Evolutionary conservation across 1,140 invertebrate genomes (phyloP).

Genomic region (Eriosoma lanigerum): DNA sequence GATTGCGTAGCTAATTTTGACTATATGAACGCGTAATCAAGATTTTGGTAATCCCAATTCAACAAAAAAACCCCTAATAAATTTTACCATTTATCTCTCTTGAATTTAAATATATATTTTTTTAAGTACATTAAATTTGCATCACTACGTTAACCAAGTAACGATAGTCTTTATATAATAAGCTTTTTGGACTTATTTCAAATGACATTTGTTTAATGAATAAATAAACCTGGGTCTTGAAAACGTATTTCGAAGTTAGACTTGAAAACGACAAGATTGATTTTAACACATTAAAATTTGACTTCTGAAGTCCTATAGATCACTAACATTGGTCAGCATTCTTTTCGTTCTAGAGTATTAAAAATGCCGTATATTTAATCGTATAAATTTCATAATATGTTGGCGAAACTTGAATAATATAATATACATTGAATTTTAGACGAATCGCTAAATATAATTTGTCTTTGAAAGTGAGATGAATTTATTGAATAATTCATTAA

Average conservation of each 20-base stretch:
- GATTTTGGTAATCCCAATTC: slow-evolving; percentile 14
- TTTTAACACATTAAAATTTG: background rate
- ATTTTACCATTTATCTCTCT: background rate
- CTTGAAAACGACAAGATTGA: background rate
- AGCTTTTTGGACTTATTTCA: background rate
- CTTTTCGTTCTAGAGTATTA: background rate
- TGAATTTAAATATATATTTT: background rate
- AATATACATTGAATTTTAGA: too few relatives aligned
- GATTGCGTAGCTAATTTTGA: background rate
- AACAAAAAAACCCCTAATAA: slow-evolving; percentile 15
- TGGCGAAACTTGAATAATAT: too few relatives aligned
- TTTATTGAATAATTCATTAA: too few relatives aligned
- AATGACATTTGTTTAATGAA: slow-evolving; percentile 6
- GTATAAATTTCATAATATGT: too few relatives aligned
- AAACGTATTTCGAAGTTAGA: background rate
- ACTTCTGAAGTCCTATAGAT: background rate
- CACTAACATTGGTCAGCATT: too few relatives aligned
- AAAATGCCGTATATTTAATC: too few relatives aligned
- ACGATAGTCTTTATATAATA: background rate
- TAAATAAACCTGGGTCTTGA: background rate
- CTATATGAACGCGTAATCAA: background rate
- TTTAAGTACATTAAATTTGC: slow-evolving; percentile 10
- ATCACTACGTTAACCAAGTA: background rate
- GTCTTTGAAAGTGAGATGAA: too few relatives aligned
- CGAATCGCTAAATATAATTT: too few relatives aligned